Evolutionary conservation across 2,888 invertebrate species (phyloP).

Genomic region (Molorchus minor): DNA sequence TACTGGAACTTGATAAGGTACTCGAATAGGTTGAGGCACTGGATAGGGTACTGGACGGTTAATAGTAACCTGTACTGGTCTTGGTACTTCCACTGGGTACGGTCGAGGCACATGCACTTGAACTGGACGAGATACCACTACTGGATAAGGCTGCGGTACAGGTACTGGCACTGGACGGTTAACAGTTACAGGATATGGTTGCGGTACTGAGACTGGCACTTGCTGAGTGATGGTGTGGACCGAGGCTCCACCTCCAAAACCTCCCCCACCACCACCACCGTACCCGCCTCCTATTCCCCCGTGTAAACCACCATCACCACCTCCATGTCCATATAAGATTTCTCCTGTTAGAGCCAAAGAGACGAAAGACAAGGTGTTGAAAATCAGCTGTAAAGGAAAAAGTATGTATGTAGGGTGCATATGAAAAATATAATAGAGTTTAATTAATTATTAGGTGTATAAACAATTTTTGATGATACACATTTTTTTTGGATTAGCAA

Average conservation of each 20-base stretch:
- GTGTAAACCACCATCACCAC: slow-evolving; percentile 16
- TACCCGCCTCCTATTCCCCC: slow-evolving; percentile 9
- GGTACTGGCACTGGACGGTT: slow-evolving; percentile 66
- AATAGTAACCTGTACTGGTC: slow-evolving; percentile 58
- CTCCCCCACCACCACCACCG: slow-evolving; percentile 44
- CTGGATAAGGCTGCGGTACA: slow-evolving; percentile 66
- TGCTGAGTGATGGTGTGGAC: slow-evolving; percentile 56
- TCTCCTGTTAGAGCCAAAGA: slow-evolving; percentile 15
- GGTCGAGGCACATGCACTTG: slow-evolving; percentile 61
- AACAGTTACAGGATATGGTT: slow-evolving; percentile 60
- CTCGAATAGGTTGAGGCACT: slow-evolving; percentile 43
- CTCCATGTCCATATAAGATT: slow-evolving; percentile 1
- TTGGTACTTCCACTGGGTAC: slow-evolving; percentile 57
- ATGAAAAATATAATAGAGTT: too few relatives aligned
- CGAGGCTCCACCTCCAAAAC: slow-evolving; percentile 57
- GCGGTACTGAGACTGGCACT: slow-evolving; percentile 59
- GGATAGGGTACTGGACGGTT: slow-evolving; percentile 55
- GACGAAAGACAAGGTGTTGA: background rate
- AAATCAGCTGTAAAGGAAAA: background rate
- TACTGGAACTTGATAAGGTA: slow-evolving; percentile 42
- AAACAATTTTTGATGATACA: too few relatives aligned
- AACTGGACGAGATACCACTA: slow-evolving; percentile 64
- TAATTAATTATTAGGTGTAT: too few relatives aligned
- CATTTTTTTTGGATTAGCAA: too few relatives aligned
- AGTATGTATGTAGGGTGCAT: too few relatives aligned